Conservation (phyloP, 2,797 vertebrate species). For the Phylloscopus collybita region DNA sequence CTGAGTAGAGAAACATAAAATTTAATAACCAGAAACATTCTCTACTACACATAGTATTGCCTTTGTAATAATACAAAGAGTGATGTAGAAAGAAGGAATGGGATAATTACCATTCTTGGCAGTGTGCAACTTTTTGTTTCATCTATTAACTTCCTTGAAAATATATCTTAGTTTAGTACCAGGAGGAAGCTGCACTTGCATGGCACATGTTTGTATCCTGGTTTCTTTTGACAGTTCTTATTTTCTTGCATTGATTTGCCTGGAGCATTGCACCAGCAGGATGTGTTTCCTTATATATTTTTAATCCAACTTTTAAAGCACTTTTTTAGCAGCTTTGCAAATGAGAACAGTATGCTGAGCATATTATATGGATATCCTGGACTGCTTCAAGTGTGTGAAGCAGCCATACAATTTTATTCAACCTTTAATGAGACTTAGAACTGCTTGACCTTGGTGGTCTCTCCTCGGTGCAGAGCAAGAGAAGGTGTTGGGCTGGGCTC, state of each 20-base stretch:
- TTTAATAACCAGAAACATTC: conserved; percentile 48
- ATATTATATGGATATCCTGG: background rate
- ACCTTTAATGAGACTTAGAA: background rate
- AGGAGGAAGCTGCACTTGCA: background rate
- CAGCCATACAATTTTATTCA: background rate
- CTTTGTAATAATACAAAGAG: background rate
- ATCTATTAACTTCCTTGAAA: background rate
- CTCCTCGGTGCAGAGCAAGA: fast-evolving
- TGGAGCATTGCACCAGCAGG: background rate
- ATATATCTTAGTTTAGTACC: background rate
- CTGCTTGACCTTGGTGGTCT: background rate
- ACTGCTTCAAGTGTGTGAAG: background rate
- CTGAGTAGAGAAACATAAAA: conserved; percentile 50
- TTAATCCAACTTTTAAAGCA: background rate
- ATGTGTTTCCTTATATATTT: background rate
- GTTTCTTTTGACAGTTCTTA: background rate
- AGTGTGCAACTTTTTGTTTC: background rate
- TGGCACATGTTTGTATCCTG: background rate
- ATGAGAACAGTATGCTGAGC: background rate
- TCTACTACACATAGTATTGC: background rate
- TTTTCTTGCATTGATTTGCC: background rate
- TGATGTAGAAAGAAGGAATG: background rate
- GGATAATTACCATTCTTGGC: background rate
- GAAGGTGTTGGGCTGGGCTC: fast-evolving
- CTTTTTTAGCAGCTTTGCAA: background rate